phyloP scores from a whole-genome alignment of 2,113 vertebrate genomes.

The Ellobius talpinus region DNA sequence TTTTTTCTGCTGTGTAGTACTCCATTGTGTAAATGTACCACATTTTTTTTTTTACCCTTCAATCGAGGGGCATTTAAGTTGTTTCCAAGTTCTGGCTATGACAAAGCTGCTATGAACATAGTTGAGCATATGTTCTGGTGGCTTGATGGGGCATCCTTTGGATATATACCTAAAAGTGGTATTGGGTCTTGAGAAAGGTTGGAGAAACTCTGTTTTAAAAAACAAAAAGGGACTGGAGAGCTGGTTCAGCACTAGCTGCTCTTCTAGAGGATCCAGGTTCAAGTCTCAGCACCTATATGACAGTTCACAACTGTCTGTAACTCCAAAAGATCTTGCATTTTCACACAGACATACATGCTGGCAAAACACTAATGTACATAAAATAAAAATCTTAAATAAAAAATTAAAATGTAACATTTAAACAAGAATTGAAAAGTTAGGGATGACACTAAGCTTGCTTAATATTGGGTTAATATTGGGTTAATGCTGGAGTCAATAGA shows the following conservation, averaged over 20 bases:
- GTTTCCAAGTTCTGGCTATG: no score
- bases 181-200: no score
- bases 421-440: neutral
- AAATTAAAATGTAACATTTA: neutral
- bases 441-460: constrained; percentile 27
- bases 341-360: neutral
- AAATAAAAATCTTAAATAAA: neutral
- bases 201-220: neutral
- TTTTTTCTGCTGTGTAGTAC: no score
- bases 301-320: neutral
- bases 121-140: no score
- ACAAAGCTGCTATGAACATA: no score
- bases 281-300: neutral
- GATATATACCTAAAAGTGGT: no score
- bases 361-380: neutral
- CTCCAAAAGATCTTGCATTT: neutral
- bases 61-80: no score
- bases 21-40: no score
- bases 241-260: neutral
- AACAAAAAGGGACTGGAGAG: neutral
- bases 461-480: constrained; percentile 35
- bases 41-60: no score
- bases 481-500: neutral
- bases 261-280: neutral
- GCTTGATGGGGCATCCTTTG: no score